Evolutionary conservation across 1,140 invertebrate species (phyloP).

Genomic region (Amphibalanus amphitrite): DNA sequence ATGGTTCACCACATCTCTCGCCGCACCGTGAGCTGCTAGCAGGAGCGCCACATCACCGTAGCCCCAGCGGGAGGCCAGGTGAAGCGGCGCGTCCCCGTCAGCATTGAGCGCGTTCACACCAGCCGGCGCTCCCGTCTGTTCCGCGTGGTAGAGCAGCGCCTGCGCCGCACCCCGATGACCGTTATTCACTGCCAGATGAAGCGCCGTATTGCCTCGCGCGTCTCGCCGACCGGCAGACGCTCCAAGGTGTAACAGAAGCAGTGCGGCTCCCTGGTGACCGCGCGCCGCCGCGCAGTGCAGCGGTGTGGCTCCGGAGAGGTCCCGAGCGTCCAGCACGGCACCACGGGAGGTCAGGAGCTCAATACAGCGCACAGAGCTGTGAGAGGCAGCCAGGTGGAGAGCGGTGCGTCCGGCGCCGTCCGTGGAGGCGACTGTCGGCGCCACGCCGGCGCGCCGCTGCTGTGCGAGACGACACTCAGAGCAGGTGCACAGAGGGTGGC

Average conservation of each 20-base stretch:
- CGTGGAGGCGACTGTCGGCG: constrained; percentile 39
- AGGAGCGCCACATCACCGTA: constrained; percentile 50
- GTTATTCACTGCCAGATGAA: constrained; percentile 53
- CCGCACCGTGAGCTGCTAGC: constrained; percentile 48
- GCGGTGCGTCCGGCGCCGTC: constrained; percentile 47
- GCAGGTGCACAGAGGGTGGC: constrained; percentile 64
- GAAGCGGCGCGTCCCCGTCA: constrained; percentile 55
- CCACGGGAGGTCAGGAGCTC: constrained; percentile 45
- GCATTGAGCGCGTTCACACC: constrained; percentile 46
- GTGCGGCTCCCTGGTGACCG: constrained; percentile 58
- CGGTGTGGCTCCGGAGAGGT: constrained; percentile 48
- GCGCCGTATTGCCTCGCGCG: constrained; percentile 51
- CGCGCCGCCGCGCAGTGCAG: constrained; percentile 53
- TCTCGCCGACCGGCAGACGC: constrained; percentile 37
- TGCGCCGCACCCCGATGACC: constrained; percentile 65
- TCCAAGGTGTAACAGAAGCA: constrained; percentile 39
- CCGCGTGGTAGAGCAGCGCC: constrained; percentile 57
- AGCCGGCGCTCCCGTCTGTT: constrained; percentile 39
- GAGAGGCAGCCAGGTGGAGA: constrained; percentile 52
- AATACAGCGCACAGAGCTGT: constrained; percentile 48
- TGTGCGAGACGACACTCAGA: constrained; percentile 44
- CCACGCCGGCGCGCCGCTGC: constrained; percentile 32
- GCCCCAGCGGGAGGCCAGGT: constrained; percentile 59
- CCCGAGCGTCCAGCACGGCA: constrained; percentile 42
- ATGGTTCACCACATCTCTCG: constrained; percentile 38